Evolutionary conservation across 2,113 vertebrate genomes (phyloP).

Genomic region (Eleginops maclovinus): DNA sequence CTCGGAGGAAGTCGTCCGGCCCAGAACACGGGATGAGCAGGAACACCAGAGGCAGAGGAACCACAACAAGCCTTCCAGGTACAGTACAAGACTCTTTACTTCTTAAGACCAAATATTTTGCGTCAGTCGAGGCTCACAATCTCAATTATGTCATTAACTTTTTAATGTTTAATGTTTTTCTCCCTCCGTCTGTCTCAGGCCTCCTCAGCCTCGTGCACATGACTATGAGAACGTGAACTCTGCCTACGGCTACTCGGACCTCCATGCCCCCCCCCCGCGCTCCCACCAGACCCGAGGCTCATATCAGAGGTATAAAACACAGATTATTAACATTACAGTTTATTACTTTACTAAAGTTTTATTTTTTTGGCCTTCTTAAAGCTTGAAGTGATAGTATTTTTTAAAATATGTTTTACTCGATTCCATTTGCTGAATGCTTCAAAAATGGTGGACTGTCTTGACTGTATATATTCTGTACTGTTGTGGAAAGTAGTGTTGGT

Average conservation of each 20-base stretch:
- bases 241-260: slow-evolving; percentile 72
- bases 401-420: no score
- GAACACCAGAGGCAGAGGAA: slow-evolving; percentile 86
- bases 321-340: no score
- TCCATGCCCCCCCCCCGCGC: slow-evolving; percentile 67
- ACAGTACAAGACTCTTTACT: slow-evolving; percentile 4
- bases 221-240: slow-evolving; percentile 83
- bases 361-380: no score
- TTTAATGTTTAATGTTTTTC: neutral
- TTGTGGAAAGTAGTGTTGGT: no score
- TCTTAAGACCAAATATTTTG: neutral
- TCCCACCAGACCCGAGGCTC: slow-evolving; percentile 78
- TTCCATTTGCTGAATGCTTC: no score
- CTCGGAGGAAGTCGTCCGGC: slow-evolving; percentile 81
- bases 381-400: no score
- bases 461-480: neutral
- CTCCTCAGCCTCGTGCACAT: slow-evolving; percentile 75
- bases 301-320: slow-evolving; percentile 84
- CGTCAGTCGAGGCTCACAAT: neutral
- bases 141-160: neutral
- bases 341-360: no score
- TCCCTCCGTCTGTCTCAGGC: slow-evolving; percentile 59
- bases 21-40: slow-evolving; percentile 85
- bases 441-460: neutral
- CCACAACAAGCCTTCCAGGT: slow-evolving; percentile 88